These are phyloP conservation scores for Dusona sp. DNA, from an alignment of 2,888 invertebrate genomes.

Conservation along the genomic window DNA sequence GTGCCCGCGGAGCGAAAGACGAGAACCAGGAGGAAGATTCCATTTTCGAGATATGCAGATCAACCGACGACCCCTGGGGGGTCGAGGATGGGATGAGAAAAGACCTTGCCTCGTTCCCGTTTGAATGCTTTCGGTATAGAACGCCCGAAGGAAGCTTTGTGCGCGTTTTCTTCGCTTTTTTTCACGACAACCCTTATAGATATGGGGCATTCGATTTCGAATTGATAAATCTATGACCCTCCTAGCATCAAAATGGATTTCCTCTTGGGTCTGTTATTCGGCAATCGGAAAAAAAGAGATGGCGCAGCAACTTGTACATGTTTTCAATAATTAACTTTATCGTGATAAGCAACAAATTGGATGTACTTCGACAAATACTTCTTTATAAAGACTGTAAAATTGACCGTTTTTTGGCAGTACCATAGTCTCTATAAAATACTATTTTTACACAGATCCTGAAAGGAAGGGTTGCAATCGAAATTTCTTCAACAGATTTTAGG, in stretches of 20 bases:
- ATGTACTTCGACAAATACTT: not conserved
- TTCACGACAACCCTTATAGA: constrained; percentile 2
- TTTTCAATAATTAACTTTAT: not conserved
- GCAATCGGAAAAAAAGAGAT: not conserved
- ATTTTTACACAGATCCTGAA: too few relatives aligned
- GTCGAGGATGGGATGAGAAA: constrained; percentile 13
- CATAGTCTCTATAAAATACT: too few relatives aligned
- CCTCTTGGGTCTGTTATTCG: not conserved
- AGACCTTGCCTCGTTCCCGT: constrained; percentile 55
- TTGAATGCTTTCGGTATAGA: constrained; percentile 54
- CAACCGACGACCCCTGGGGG: constrained; percentile 73
- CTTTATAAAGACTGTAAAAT: not conserved
- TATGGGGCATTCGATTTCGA: constrained; percentile 9
- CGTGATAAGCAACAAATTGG: not conserved
- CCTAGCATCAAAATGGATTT: not conserved
- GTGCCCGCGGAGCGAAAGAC: constrained; percentile 43
- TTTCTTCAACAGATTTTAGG: too few relatives aligned
- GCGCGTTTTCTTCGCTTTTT: constrained; percentile 15
- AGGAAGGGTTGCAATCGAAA: too few relatives aligned
- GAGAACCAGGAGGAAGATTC: constrained; percentile 75
- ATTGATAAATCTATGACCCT: constrained; percentile 1
- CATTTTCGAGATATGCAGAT: constrained; percentile 80
- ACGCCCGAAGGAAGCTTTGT: constrained; percentile 43
- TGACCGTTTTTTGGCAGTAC: too few relatives aligned
- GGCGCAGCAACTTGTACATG: not conserved